Percentiles rank a stretch among this genome's conserved stretches.
Conservation (phyloP, 2,797 vertebrate species). For the Caiman crocodilus region DNA sequence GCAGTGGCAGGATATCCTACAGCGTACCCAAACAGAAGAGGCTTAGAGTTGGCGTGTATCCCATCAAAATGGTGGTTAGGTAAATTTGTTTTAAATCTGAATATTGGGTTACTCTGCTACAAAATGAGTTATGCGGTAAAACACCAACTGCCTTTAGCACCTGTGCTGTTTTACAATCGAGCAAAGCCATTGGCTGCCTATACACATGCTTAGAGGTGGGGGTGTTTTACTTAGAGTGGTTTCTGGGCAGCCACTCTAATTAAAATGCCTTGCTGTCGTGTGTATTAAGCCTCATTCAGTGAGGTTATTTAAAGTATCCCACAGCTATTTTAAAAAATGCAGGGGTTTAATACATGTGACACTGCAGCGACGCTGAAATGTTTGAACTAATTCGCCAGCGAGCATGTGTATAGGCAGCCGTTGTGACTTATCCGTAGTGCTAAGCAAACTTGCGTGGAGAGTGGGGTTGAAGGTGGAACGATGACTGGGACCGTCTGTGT, state of each 20-base stretch:
- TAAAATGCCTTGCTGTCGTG: too few species aligned
- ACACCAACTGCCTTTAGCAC: background rate
- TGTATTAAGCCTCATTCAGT: too few species aligned
- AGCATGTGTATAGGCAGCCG: too few species aligned
- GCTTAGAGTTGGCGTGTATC: conserved; percentile 93
- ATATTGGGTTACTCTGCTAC: background rate
- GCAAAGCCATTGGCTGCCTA: background rate
- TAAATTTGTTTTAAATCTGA: conserved; percentile 70
- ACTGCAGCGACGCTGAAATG: too few species aligned
- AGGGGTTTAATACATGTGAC: too few species aligned
- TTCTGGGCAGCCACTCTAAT: too few species aligned
- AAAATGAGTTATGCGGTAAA: background rate
- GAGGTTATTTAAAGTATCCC: too few species aligned
- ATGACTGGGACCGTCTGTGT: background rate
- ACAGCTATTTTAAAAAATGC: too few species aligned
- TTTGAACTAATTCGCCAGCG: too few species aligned
- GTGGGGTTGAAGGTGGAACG: background rate
- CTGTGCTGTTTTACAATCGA: background rate
- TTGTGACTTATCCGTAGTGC: background rate
- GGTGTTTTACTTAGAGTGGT: too few species aligned
- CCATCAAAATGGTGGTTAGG: conserved; percentile 99
- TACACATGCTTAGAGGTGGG: too few species aligned
- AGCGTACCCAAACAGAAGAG: conserved; percentile 92
- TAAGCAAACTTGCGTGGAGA: background rate
- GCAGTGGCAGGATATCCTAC: conserved; percentile 93